These are phyloP conservation scores for Parnassius smintheus DNA, from an alignment of 2,888 invertebrate genomes.

Conservation along the genomic window DNA sequence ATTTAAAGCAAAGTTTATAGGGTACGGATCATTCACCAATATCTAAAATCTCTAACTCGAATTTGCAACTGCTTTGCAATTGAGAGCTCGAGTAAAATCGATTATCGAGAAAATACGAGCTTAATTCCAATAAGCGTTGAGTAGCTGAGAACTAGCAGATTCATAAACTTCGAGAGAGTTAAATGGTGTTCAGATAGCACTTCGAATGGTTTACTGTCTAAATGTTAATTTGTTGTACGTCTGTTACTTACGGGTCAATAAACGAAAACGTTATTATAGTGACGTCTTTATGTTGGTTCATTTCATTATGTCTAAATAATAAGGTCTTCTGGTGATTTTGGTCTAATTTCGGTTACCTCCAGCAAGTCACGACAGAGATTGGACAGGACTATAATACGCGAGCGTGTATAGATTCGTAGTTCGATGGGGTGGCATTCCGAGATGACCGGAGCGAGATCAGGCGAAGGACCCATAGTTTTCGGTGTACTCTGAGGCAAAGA, in stretches of 20 bases:
- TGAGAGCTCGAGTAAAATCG: slow-evolving; percentile 60
- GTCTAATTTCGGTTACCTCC: no score
- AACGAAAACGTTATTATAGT: background rate
- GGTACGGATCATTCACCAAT: slow-evolving; percentile 29
- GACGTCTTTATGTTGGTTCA: no score
- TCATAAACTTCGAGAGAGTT: slow-evolving; percentile 44
- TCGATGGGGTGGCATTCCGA: no score
- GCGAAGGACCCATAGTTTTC: no score
- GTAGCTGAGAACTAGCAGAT: slow-evolving; percentile 37
- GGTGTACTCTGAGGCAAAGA: no score
- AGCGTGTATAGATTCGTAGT: no score
- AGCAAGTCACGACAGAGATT: no score
- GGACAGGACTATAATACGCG: no score
- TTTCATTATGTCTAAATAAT: no score
- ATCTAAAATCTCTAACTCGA: slow-evolving; percentile 39
- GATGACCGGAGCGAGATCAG: no score
- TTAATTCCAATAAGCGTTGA: slow-evolving; percentile 48
- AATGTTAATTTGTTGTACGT: slow-evolving; percentile 1
- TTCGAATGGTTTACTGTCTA: slow-evolving; percentile 3
- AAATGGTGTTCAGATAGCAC: slow-evolving; percentile 50
- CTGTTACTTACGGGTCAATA: background rate
- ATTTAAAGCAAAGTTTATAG: slow-evolving; percentile 17
- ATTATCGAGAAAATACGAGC: slow-evolving; percentile 60
- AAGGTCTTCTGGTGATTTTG: no score
- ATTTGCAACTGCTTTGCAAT: slow-evolving; percentile 54